Evolutionary conservation across 23 tunicate species (phyloP).

Genomic region (Styela plicata): DNA sequence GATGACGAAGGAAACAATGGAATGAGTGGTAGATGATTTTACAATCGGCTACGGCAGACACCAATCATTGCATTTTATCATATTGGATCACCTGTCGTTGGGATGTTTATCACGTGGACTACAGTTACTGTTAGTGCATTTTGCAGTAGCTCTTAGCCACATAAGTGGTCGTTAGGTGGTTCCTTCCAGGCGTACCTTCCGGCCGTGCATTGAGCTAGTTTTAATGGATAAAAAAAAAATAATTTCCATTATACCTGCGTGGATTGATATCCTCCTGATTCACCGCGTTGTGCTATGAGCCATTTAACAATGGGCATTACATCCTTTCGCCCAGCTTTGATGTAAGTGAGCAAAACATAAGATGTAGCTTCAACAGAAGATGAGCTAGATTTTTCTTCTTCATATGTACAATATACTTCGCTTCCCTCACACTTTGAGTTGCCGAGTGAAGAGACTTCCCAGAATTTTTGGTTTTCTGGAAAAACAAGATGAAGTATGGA

Average conservation of each 20-base stretch:
- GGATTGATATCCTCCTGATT: constrained; percentile 66
- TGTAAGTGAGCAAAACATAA: constrained; percentile 66
- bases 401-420: neutral
- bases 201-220: too few species aligned
- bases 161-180: too few species aligned
- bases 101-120: too few species aligned
- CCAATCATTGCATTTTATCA: too few species aligned
- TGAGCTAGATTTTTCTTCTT: neutral
- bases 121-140: too few species aligned
- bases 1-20: too few species aligned
- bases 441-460: neutral
- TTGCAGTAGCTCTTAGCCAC: too few species aligned
- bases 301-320: constrained; percentile 72
- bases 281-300: constrained; percentile 63
- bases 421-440: neutral
- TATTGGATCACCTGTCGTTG: too few species aligned
- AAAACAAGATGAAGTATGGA: too few species aligned
- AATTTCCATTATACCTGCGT: constrained; percentile 49
- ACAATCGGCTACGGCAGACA: too few species aligned
- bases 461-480: neutral
- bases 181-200: too few species aligned
- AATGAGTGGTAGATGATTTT: too few species aligned
- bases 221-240: neutral
- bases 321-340: constrained; percentile 15
- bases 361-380: constrained; percentile 81